Evolutionary conservation across 2,888 invertebrate genomes (phyloP), one percentile per base, ranked within the genome.

Genomic region (Ommatoiulus sabulosus): DNA sequence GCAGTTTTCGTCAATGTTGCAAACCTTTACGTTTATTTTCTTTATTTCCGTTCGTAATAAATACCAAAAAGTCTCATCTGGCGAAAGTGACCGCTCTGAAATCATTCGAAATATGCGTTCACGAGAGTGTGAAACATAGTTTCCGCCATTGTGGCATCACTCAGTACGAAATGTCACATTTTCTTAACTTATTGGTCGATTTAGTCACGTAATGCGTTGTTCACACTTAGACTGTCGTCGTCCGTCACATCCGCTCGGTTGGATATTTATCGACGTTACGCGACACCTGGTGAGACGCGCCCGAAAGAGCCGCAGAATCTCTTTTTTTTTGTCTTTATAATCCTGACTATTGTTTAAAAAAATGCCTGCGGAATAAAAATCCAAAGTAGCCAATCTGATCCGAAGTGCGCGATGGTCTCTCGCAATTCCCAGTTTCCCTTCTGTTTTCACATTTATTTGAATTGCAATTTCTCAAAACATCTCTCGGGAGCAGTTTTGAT

Each of bases 361-460:
- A 80, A 80, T 35, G 15, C 24, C 80, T 35, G 10, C 10, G 12
- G 35, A 80, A 80, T 35, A 15, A 80, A 80, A 80, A 80, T 80
- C 80, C 24, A 35, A 80, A 80, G 35, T 80, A 35, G 80, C 80
- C 80, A 80, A 80, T 80, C 80, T 80, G 80, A 80, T 80, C 80
- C 24, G 35, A 80, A 80, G 80, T 35, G 80, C 80, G 35, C 80
- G 80, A 80, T 35, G 80, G 80, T 12, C 10, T 12, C 80, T 80
- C 35, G 80, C 80, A 80, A 80, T 80, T 80, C 80, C 80, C 80
- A 80, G 24, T 12, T 80, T 35, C 35, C 35, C 24, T 80, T 35
- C 80, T 80, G 80, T 80, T 80, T 80, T 80, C 35, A 80, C 80
- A 80, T 80, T 80, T 35, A 35, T 80, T 80, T 35, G 80, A 80